Conservation (phyloP, 2,113 vertebrate genomes). For the Hylia prasina region DNA sequence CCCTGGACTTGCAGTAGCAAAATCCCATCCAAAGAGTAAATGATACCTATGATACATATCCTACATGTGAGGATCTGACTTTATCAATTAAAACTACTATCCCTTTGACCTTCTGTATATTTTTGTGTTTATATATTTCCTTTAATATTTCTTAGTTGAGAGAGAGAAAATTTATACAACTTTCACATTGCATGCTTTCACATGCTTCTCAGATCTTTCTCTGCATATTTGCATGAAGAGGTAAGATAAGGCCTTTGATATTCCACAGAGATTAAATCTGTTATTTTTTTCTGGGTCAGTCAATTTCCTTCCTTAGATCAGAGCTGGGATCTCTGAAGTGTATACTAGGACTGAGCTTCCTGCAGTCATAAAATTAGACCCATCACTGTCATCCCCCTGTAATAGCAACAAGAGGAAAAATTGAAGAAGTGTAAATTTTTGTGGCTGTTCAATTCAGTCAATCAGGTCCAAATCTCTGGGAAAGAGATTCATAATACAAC, state of each 20-base stretch:
- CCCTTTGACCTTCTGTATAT: not conserved
- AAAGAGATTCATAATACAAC: not conserved
- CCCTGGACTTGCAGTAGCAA: not conserved
- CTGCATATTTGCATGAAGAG: conserved; percentile 8
- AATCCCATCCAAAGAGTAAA: not conserved
- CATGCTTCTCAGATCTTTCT: not conserved
- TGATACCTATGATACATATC: not conserved
- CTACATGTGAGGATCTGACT: not conserved
- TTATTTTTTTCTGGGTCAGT: conserved; percentile 52
- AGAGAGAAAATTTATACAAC: not conserved
- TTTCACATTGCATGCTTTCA: not conserved
- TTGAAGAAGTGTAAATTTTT: not conserved
- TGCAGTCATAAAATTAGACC: not conserved
- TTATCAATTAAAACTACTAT: not conserved
- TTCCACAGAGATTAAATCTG: conserved; percentile 1
- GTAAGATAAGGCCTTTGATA: conserved; percentile 28
- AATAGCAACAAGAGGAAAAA: not conserved
- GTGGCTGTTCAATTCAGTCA: not conserved
- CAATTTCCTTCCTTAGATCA: conserved; percentile 42
- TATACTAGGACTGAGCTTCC: not conserved
- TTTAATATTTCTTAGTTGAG: not conserved
- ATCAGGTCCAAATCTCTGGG: not conserved
- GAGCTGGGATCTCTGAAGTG: conserved; percentile 32
- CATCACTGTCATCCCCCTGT: not conserved
- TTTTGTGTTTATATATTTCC: not conserved